Evolutionary conservation across 2,888 invertebrate genomes (phyloP), one percentile per base, ranked within the genome.

Genomic region (Drosophila macrospina): DNA sequence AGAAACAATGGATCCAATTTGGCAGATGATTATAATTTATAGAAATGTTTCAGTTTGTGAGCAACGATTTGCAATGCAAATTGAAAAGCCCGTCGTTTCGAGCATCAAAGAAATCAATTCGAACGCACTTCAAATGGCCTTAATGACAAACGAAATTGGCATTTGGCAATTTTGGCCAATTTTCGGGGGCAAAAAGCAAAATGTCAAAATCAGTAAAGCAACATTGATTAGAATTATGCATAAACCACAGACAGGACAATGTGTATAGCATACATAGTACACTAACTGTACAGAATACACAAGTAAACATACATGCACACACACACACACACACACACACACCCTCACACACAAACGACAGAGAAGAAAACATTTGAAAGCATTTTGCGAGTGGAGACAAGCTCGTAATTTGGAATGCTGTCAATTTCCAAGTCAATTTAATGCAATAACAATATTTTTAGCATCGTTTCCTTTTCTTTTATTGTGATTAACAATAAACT

Each of bases 401-500:
- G 44, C 70, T 74, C 60, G 73, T 55, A 65, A 69, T 84, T 72
- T 72, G 68, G 55, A 67, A 61, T 30, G 66, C 81, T 86, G 84
- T 84, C 84, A 86, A 74, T 85, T 85, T 63, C 75, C 44, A 81
- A 86, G 81, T 86, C 85, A 85, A 85, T 85, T 85, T 80, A 84
- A 88, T 86, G 85, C 85, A 74, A 86, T 83, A 74, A 15, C 73
- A 44, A 67, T 80, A 84, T 77, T 80, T 79, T 61, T 65, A 56
- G 68, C 86, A 48, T 68, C 72, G 56, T 69, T 85, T 78, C 3
- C 3, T 3, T 20, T 20, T 3, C 3, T 20, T 3, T 20, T 20
- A 1, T 20, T 20, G 82, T 90, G 89, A 90, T 89, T 90, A 89
- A 86, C 90, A 86, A 89, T 89, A 89, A 84, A 86, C 80, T 78